Evolutionary conservation across 1,140 invertebrate species (phyloP).

Genomic region (Plutomurus gul): DNA sequence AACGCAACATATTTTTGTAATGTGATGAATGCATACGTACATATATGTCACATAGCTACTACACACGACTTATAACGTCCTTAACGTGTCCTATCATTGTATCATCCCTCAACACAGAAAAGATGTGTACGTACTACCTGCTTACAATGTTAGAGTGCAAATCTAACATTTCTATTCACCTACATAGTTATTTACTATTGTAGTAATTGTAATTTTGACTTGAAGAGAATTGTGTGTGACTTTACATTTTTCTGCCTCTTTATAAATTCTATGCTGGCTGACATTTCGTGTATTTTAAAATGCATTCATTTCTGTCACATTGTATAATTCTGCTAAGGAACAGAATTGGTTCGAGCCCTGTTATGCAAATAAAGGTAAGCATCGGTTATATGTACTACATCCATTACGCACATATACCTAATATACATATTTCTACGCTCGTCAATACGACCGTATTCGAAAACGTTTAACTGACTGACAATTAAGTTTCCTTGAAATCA

Average conservation of each 20-base stretch:
- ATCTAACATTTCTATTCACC: too few relatives aligned
- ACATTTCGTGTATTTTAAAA: conserved; percentile 8
- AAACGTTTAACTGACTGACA: not conserved
- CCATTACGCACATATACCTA: not conserved
- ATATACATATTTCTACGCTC: not conserved
- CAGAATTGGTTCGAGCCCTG: too few relatives aligned
- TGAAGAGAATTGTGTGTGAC: too few relatives aligned
- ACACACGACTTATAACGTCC: too few relatives aligned
- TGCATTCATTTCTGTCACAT: not conserved
- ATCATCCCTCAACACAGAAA: too few relatives aligned
- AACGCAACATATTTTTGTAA: not conserved
- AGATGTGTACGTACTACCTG: too few relatives aligned
- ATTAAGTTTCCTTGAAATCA: not conserved
- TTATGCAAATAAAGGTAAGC: not conserved
- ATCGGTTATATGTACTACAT: not conserved
- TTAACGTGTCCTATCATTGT: too few relatives aligned
- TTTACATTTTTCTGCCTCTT: not conserved
- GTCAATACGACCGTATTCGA: not conserved
- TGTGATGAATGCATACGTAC: not conserved
- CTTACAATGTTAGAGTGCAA: too few relatives aligned
- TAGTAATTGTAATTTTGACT: too few relatives aligned
- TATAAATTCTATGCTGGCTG: not conserved
- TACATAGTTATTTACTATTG: too few relatives aligned
- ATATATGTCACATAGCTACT: not conserved
- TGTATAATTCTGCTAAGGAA: not conserved